These are phyloP conservation scores for Epizoanthus illoricatus DNA, from an alignment of 92 coral and sea anemone species.

Conservation along the genomic window DNA sequence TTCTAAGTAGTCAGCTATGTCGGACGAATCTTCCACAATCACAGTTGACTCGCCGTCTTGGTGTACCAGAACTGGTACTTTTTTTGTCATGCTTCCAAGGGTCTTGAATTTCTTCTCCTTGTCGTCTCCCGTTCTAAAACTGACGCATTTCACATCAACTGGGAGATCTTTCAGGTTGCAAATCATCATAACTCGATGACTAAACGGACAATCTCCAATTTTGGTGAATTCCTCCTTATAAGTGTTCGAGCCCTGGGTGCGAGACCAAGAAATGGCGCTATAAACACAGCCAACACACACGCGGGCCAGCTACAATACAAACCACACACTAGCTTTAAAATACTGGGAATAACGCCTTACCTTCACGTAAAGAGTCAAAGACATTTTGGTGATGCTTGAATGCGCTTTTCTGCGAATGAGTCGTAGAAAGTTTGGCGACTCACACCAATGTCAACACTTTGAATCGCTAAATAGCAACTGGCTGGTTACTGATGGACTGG, in stretches of 20 bases:
- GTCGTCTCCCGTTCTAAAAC: conserved; percentile 42
- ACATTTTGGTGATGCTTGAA: conserved; percentile 12
- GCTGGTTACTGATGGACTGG: no score
- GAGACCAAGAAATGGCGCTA: neutral
- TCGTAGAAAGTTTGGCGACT: neutral
- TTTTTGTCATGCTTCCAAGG: conserved; percentile 14
- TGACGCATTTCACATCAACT: conserved; percentile 43
- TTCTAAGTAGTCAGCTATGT: conserved; percentile 54
- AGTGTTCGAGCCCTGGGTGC: conserved; percentile 56
- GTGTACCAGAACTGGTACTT: conserved; percentile 55
- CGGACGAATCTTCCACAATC: conserved; percentile 52
- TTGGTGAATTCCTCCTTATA: conserved; percentile 42
- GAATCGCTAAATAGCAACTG: neutral
- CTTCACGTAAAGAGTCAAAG: conserved; percentile 39
- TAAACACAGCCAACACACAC: neutral
- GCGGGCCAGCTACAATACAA: neutral
- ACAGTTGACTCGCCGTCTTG: conserved; percentile 27
- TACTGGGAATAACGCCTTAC: neutral
- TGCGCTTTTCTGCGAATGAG: neutral
- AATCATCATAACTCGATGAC: conserved; percentile 67
- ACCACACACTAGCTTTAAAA: neutral
- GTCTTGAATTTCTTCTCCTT: conserved; percentile 33
- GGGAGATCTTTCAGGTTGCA: conserved; percentile 41
- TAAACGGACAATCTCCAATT: conserved; percentile 57
- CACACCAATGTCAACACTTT: neutral